These are phyloP conservation scores for Linurgus olivaceus DNA, from an alignment of 2,797 vertebrate genomes.

Conservation along the genomic window DNA sequence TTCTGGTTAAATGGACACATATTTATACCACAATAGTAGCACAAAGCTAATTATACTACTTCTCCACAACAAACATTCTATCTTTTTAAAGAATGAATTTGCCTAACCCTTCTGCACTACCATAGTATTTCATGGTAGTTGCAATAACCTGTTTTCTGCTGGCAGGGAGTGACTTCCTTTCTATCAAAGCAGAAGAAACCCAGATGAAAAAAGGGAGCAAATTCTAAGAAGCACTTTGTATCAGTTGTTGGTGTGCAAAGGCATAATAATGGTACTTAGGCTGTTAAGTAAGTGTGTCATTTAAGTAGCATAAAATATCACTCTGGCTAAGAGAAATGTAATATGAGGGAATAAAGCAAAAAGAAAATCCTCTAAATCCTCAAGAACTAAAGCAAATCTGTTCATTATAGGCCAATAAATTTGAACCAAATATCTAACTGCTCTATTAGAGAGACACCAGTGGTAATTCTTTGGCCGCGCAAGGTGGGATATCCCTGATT, in stretches of 20 bases:
- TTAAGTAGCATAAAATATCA: not conserved
- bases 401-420: not conserved
- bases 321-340: not conserved
- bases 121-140: not conserved
- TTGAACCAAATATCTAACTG: not conserved
- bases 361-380: constrained; percentile 7
- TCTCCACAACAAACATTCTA: not conserved
- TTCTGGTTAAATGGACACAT: not conserved
- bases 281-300: not conserved
- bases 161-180: not conserved
- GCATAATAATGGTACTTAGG: not conserved
- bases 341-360: not conserved
- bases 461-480: not conserved
- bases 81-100: not conserved
- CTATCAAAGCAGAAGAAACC: not conserved
- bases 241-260: not conserved
- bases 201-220: not conserved
- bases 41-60: not conserved
- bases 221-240: not conserved
- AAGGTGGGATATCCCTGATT: not conserved
- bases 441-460: not conserved
- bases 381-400: not conserved
- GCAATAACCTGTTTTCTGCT: not conserved
- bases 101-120: not conserved
- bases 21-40: not conserved